phyloP scores from a whole-genome alignment of 2,888 invertebrate species.

The Xylocampa areola region DNA sequence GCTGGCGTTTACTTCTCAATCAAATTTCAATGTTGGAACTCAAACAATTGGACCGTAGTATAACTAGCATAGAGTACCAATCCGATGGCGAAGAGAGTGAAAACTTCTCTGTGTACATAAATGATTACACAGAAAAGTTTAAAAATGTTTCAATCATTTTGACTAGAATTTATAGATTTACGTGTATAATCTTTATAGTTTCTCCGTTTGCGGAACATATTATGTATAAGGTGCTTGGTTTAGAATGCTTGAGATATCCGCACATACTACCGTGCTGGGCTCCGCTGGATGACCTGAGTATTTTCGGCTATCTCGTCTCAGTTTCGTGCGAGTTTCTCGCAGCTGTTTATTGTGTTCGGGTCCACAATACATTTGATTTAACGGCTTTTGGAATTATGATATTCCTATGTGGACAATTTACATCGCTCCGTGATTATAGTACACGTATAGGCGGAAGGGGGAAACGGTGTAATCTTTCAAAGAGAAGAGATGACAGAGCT shows the following conservation, averaged over 20 bases:
- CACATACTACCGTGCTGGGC: slow-evolving; percentile 78
- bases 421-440: slow-evolving; percentile 67
- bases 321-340: slow-evolving; percentile 69
- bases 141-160: slow-evolving; percentile 62
- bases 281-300: slow-evolving; percentile 64
- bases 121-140: slow-evolving; percentile 68
- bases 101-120: slow-evolving; percentile 52
- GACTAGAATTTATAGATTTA: slow-evolving; percentile 68
- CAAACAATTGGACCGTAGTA: slow-evolving; percentile 52
- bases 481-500: slow-evolving; percentile 70
- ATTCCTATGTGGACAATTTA: slow-evolving; percentile 78
- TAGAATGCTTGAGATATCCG: slow-evolving; percentile 58
- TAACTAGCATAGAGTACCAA: slow-evolving; percentile 60
- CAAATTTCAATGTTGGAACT: slow-evolving; percentile 67
- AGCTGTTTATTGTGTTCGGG: slow-evolving; percentile 70
- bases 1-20: slow-evolving; percentile 68
- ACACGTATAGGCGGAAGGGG: slow-evolving; percentile 73
- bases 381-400: slow-evolving; percentile 76
- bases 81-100: slow-evolving; percentile 54
- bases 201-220: slow-evolving; percentile 76
- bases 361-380: slow-evolving; percentile 77
- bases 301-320: slow-evolving; percentile 65
- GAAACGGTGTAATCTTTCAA: slow-evolving; percentile 50
- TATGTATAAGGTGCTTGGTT: slow-evolving; percentile 52
- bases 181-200: slow-evolving; percentile 68